phyloP scores from a whole-genome alignment of 2,888 invertebrate species.

The Hyposoter didymator region DNA sequence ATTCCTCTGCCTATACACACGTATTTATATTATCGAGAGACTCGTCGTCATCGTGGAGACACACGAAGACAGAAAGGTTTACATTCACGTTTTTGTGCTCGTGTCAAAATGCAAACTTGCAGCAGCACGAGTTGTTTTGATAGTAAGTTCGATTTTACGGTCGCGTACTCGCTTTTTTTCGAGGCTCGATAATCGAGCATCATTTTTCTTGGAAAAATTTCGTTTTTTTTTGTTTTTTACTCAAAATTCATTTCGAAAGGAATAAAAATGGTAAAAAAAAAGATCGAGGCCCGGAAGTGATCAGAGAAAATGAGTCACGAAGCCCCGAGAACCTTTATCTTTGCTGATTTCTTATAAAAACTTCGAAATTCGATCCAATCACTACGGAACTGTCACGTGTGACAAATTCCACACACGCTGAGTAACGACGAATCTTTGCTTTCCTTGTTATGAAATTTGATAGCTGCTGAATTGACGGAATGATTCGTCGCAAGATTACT shows the following conservation, averaged over 20 bases:
- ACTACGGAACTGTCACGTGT: not conserved
- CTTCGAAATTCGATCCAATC: not conserved
- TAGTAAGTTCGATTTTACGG: not conserved
- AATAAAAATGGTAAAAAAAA: not conserved
- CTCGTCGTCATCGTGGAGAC: conserved; percentile 22
- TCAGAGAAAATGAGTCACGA: not conserved
- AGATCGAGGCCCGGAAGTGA: not conserved
- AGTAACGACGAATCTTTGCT: conserved; percentile 9
- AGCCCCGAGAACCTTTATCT: not conserved
- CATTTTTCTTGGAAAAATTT: not conserved
- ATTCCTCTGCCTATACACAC: conserved; percentile 11
- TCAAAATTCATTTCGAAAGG: not conserved
- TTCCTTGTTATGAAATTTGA: conserved; percentile 56
- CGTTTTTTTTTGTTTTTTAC: not conserved
- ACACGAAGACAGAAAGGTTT: conserved; percentile 15
- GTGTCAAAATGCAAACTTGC: conserved; percentile 43
- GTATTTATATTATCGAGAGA: not conserved
- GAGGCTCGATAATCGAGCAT: conserved; percentile 7
- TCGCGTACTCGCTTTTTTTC: not conserved
- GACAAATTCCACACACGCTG: conserved; percentile 3
- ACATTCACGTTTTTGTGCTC: conserved; percentile 1
- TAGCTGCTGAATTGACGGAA: conserved; percentile 37
- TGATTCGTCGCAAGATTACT: conserved; percentile 43
- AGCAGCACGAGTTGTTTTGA: not conserved
- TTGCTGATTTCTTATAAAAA: not conserved